Evolutionary conservation across 2,797 vertebrate genomes (phyloP), one percentile per base, ranked within the genome.

Genomic region (Danio kyathit): DNA sequence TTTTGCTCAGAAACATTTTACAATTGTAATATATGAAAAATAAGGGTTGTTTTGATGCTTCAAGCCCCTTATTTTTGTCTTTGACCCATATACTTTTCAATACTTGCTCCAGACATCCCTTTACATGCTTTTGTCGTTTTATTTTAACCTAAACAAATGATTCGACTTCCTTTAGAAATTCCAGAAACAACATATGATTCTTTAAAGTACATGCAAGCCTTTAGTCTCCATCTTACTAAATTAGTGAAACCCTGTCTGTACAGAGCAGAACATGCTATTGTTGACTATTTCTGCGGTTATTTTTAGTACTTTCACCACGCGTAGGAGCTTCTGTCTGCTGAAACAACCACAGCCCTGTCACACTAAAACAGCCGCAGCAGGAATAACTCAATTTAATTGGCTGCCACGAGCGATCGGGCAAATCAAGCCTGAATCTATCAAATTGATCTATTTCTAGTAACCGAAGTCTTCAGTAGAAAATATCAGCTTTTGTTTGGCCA

Each of bases 361-460:
- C 66, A 71, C 63, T 60, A 76, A 82, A 82, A 81, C 63, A 56
- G 57, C 70, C 73, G 67, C 83, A 82, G 80, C 79, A 83, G 70
- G 72, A 85, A 82, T 85, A 87, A 84, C 75, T 89, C 87, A 87
- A 66, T 88, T 89, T 88, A 86, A 89, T 88, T 90, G 86, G 80
- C 82, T 90, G 82, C 86, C 87, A 89, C 48, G 80, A 83, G 83
- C 80, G 41, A 71, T 81, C 29, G 41, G 84, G 84, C 85, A 88
- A 86, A 87, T 86, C 66, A 82, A 82, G 52, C 57, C 52, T 16
- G 65, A 86, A 78, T 89, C 85, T 85, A 84, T 88, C 85, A 84
- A 61, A 88, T 86, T 87, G 87, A 90, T 86, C 65, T 67, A 79
- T 84, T 75, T 76, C 84, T 87, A 83, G 73, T 82, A 78, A 85